Conservation (phyloP, 2,113 vertebrate species). For the Lonchura striata region DNA sequence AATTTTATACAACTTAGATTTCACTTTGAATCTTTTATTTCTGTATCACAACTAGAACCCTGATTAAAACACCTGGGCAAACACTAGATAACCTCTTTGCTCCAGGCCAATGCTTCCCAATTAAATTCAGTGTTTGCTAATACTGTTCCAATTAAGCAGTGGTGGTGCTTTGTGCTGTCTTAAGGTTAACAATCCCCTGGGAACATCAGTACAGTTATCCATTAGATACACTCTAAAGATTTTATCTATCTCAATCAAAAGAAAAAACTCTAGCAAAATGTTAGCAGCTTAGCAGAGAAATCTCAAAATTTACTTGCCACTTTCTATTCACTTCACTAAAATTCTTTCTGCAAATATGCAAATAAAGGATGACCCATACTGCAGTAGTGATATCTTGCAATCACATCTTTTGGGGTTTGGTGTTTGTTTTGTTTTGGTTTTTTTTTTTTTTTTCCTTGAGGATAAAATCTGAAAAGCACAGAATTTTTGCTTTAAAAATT, state of each 20-base stretch:
- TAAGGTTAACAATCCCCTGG: neutral
- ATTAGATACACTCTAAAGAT: neutral
- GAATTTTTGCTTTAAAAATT: neutral
- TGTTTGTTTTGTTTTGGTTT: neutral
- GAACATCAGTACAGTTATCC: neutral
- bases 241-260: neutral
- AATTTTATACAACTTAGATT: neutral
- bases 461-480: neutral
- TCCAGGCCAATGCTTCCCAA: neutral
- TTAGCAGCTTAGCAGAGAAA: neutral
- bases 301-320: neutral
- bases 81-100: neutral
- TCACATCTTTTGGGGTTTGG: neutral
- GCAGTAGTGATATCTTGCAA: neutral
- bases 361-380: neutral
- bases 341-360: neutral
- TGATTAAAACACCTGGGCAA: neutral
- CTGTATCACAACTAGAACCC: neutral
- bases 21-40: neutral
- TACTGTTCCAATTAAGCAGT: neutral
- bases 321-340: neutral
- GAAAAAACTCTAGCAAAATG: neutral
- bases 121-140: slow-evolving; percentile 19
- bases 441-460: accelerated
- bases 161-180: neutral